Evolutionary conservation across 2,113 vertebrate species (phyloP), one percentile per base, ranked within the genome.

Genomic region (Charina bottae): DNA sequence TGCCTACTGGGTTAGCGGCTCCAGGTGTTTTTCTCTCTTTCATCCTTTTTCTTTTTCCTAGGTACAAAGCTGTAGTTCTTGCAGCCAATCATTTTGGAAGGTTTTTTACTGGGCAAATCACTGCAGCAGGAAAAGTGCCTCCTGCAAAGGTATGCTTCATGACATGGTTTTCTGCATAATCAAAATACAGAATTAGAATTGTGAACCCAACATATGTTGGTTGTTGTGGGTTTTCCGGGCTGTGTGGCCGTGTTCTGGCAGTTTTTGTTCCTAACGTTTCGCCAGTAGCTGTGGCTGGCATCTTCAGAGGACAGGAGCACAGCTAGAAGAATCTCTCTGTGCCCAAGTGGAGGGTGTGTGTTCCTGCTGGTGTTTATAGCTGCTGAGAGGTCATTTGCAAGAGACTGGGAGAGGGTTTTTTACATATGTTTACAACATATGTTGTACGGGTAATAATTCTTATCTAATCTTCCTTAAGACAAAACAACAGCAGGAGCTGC

Each of bases 71-170:
- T 0, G 97, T 97, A 58, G 95, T 98, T 90, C 93, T 98, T 92
- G 96, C 95, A 91, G 96, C 96, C 19, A 97, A 97, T 95, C 33
- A 95, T 97, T 93, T 64, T 94, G 97, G 96, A 54, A 92, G 96
- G 83, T 97, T 97, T 96, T 98, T 98, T 90, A 97, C 97, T 54
- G 97, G 95, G 92, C 97, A 98, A 94, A 97, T 97, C 95, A 97
- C 90, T n/a, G 97, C 96, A 64, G 97, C 97, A 91, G 97, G 97
- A 93, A 97, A 98, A 96, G 96, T 97, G 4, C 97, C 96, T 54
- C 97, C 97, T n/a, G 97, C 97, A 55, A 98, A 98, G 96, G 96
- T 97, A 78, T 1, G 49, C 42, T 89, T 90, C 64, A 1, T 89
- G 42, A 2, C 60, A 21, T 33, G 68, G 24, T 2, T 83, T 15